Percentiles rank a stretch among this genome's conserved stretches.
Evolutionary conservation across 2,888 invertebrate genomes (phyloP).

Genomic region (Gordius sp.): DNA sequence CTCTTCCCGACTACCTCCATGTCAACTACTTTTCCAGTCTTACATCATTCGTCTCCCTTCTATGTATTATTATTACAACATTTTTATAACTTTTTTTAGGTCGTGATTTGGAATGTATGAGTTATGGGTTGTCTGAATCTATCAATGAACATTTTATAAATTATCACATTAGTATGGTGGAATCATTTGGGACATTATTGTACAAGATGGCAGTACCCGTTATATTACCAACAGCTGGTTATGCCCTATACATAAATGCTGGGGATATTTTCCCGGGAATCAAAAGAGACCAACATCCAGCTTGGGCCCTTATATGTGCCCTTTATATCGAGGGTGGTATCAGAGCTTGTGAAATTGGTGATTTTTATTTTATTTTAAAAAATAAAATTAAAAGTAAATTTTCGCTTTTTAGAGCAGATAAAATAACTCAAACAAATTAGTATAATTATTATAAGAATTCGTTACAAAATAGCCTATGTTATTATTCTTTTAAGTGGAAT

Average conservation of each 20-base stretch:
- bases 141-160: slow-evolving; percentile 1
- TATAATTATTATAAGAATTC: too few relatives aligned
- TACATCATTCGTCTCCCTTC: too few relatives aligned
- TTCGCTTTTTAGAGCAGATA: too few relatives aligned
- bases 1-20: too few relatives aligned
- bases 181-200: not conserved
- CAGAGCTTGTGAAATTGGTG: slow-evolving; percentile 3
- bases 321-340: slow-evolving; percentile 11
- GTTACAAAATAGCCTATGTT: too few relatives aligned
- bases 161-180: slow-evolving; percentile 2
- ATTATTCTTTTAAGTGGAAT: too few relatives aligned
- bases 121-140: not conserved
- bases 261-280: not conserved
- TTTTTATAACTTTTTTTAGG: too few relatives aligned
- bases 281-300: slow-evolving; percentile 1
- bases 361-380: not conserved
- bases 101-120: not conserved
- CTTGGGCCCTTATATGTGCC: not conserved
- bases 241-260: not conserved
- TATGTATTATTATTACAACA: too few relatives aligned
- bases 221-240: not conserved
- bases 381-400: too few relatives aligned
- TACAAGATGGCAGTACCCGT: not conserved
- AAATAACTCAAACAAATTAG: too few relatives aligned
- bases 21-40: too few relatives aligned